phyloP scores from a whole-genome alignment of 2,797 vertebrate genomes.

The Xenopus petersii region DNA sequence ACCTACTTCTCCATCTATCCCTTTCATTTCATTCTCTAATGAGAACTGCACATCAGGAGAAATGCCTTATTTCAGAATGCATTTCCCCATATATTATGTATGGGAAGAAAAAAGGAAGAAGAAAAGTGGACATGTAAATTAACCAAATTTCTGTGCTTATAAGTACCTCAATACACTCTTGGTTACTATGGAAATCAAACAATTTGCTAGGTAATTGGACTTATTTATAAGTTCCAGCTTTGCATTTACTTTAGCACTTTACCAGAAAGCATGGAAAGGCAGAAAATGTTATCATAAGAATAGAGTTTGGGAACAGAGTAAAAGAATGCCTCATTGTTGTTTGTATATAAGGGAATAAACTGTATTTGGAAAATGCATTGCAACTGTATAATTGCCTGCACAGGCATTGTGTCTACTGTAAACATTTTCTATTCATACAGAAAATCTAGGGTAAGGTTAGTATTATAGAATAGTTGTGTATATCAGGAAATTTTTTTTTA shows the following conservation, averaged over 20 bases:
- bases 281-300: neutral
- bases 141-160: neutral
- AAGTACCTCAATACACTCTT: neutral
- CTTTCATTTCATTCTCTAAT: neutral
- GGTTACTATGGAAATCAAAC: slow-evolving; percentile 14
- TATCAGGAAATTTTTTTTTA: no score
- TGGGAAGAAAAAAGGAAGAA: neutral
- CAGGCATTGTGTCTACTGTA: no score
- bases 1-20: neutral
- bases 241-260: neutral
- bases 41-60: neutral
- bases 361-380: no score
- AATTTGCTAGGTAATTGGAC: slow-evolving; percentile 9
- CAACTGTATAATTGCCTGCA: no score
- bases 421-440: no score
- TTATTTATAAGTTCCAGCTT: neutral
- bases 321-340: neutral
- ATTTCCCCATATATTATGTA: neutral
- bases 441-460: no score
- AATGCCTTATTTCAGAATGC: neutral
- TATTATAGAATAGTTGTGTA: no score
- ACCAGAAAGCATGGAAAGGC: neutral
- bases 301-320: neutral
- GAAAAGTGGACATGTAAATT: neutral
- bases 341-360: no score